Conservation (phyloP, 2,797 vertebrate genomes). For the Thaleichthys pacificus region DNA sequence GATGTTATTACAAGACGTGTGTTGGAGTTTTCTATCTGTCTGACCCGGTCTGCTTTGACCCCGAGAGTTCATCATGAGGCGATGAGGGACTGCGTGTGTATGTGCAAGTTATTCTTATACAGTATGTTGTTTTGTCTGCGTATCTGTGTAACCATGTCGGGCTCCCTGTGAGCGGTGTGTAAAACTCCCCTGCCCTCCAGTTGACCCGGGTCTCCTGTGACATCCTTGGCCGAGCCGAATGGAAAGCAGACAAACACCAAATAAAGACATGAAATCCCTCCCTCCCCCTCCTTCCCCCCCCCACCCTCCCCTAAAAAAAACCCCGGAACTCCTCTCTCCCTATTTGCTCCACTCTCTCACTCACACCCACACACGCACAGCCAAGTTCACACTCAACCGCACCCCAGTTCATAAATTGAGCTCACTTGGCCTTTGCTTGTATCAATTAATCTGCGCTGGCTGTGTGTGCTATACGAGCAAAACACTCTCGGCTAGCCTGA, state of each 20-base stretch:
- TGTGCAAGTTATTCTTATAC: no score
- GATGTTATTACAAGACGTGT: background rate
- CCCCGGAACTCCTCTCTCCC: background rate
- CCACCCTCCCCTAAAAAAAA: background rate
- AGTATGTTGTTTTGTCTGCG: no score
- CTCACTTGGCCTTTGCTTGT: conserved; percentile 56
- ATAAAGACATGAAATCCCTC: conserved; percentile 51
- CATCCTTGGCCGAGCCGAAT: conserved; percentile 51
- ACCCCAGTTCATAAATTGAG: conserved; percentile 44
- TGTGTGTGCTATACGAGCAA: conserved; percentile 40
- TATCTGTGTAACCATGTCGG: conserved; percentile 12
- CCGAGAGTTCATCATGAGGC: background rate
- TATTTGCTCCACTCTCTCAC: conserved; percentile 4
- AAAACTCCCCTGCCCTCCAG: conserved; percentile 55
- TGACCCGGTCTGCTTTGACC: background rate
- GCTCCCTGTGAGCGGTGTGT: conserved; percentile 19
- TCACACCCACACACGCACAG: background rate
- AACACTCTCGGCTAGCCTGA: conserved; percentile 43
- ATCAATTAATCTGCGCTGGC: conserved; percentile 57
- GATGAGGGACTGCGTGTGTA: no score
- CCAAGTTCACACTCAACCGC: conserved; percentile 28
- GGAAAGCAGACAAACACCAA: conserved; percentile 55
- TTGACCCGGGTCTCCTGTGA: conserved; percentile 58
- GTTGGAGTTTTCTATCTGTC: conserved; percentile 36
- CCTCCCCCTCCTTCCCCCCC: background rate